These are phyloP conservation scores for Brenthis daphne DNA, from an alignment of 2,888 invertebrate genomes.

Conservation along the genomic window DNA sequence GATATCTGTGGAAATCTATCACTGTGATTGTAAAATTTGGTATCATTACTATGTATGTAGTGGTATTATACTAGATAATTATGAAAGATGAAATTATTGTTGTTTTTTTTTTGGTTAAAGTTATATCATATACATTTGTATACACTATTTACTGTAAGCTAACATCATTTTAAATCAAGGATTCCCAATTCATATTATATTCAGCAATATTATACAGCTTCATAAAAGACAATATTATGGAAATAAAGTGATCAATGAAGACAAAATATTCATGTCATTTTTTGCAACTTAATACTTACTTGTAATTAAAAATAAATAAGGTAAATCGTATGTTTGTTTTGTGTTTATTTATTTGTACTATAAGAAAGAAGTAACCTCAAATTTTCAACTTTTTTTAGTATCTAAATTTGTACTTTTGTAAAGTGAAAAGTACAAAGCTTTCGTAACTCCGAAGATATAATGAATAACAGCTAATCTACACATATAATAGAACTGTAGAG, in stretches of 20 bases:
- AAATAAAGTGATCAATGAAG: constrained; percentile 41
- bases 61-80: constrained; percentile 45
- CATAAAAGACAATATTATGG: constrained; percentile 43
- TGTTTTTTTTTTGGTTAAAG: constrained; percentile 37
- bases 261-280: constrained; percentile 40
- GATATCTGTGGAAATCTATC: constrained; percentile 56
- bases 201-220: constrained; percentile 42
- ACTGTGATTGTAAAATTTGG: constrained; percentile 48
- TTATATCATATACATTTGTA: constrained; percentile 40
- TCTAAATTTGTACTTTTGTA: no score
- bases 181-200: constrained; percentile 40
- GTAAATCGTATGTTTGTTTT: constrained; percentile 27
- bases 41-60: constrained; percentile 47
- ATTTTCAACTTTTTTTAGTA: not conserved
- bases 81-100: constrained; percentile 40
- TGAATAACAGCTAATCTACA: no score
- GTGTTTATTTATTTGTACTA: constrained; percentile 2
- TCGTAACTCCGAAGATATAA: no score
- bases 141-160: constrained; percentile 43
- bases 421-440: no score
- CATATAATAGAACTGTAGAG: no score
- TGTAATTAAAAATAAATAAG: constrained; percentile 41
- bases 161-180: constrained; percentile 38
- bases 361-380: not conserved
- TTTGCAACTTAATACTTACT: constrained; percentile 40